Evolutionary conservation across 2,888 invertebrate species (phyloP), one percentile per base, ranked within the genome.

Genomic region (Helleia helle): DNA sequence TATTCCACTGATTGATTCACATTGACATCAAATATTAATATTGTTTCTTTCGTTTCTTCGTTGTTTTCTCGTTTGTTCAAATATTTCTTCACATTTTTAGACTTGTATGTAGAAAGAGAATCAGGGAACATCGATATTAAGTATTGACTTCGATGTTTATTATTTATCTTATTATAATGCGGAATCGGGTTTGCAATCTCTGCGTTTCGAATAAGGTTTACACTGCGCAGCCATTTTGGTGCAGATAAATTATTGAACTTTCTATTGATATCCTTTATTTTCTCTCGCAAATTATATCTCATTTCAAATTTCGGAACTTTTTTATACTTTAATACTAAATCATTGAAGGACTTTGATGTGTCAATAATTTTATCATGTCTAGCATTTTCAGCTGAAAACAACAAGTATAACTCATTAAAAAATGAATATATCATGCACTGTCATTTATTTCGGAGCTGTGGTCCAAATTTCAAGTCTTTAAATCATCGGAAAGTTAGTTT

Each of bases 201-300:
- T 37, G 50, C 53, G 2, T 58, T 42, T 29, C 53, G 38, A 14
- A 55, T 58, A 27, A 59, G 56, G 40, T 62, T 66, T n/a, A n/a
- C n/a, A 25, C 59, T 63, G 38, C 55, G 41, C 0, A 75, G 73
- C 79, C 79, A 77, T 46, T 71, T 67, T 27, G 70, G 66, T 43
- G 65, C 71, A 0, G 68, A 65, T 5, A 68, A 50, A 29, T 71
- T 4, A 59, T 45, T 7, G 52, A 57, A 27, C 71, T 68, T 26
- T 48, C 43, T 50, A 61, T 71, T 0, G 59, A 18, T 37, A 39
- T 74, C 66, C 46, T 66, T 79, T 0, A 77, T 64, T 48, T 75
- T 73, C 43, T 81, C 77, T 24, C 71, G 58, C 24, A 74, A 54
- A 43, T 72, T 72, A 31, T 80, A 77, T 43, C 57, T 65, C n/a